Percentiles rank a stretch among this genome's conserved stretches.
Evolutionary conservation across 2,113 vertebrate genomes (phyloP).

Genomic region (Neomonachus schauinslandi): DNA sequence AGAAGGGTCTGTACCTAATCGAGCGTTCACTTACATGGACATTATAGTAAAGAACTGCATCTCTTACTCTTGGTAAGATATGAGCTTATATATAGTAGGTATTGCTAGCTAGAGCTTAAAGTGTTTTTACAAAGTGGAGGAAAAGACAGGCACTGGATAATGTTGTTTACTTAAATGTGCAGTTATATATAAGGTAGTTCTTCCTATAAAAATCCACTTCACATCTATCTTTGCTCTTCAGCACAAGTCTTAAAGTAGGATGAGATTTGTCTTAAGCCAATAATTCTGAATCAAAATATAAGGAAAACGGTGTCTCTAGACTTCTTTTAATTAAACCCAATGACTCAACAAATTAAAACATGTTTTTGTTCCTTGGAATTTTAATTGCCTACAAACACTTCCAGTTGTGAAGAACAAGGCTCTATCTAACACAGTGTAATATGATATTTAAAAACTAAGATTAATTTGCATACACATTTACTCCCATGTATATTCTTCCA

Average conservation of each 20-base stretch:
- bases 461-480: constrained; percentile 55
- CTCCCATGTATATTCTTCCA: constrained; percentile 23
- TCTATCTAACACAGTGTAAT: neutral
- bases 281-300: constrained; percentile 50
- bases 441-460: constrained; percentile 26
- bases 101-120: neutral
- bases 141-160: neutral
- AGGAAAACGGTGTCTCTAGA: constrained; percentile 50
- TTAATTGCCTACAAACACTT: constrained; percentile 46
- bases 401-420: constrained; percentile 13
- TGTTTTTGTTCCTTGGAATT: constrained; percentile 54
- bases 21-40: neutral
- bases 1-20: neutral
- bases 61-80: neutral
- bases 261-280: constrained; percentile 13
- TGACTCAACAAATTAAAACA: constrained; percentile 69
- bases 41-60: neutral
- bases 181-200: neutral
- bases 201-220: neutral
- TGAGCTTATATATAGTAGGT: neutral
- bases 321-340: constrained; percentile 49
- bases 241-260: neutral
- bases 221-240: neutral
- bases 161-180: constrained; percentile 44
- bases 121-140: neutral